Percentiles rank a stretch among this genome's conserved stretches.
These are phyloP conservation scores for Megatriorchis doriae DNA, from an alignment of 2,113 vertebrate species.

Conservation along the genomic window DNA sequence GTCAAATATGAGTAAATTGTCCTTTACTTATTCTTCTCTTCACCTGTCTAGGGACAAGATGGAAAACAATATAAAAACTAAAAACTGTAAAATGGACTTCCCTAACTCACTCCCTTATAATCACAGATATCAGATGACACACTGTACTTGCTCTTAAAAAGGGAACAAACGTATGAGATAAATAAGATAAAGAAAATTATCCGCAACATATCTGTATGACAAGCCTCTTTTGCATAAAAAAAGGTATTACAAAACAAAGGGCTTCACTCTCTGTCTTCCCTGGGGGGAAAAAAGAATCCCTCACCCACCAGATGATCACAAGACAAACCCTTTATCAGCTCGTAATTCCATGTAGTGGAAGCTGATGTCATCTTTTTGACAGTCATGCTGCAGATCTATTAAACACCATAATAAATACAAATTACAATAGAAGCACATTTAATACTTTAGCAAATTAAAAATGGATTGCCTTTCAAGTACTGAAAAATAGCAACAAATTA, in stretches of 20 bases:
- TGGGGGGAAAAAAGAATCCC: neutral
- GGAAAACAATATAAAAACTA: neutral
- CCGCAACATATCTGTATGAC: neutral
- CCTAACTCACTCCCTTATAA: neutral
- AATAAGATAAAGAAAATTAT: neutral
- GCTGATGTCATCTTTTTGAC: neutral
- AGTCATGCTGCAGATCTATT: neutral
- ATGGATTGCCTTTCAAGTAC: slow-evolving; percentile 2
- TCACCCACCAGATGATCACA: neutral
- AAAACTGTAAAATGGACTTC: neutral
- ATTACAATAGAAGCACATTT: slow-evolving; percentile 3
- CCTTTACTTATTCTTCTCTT: neutral
- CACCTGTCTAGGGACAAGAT: neutral
- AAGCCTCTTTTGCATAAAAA: neutral
- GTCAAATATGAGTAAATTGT: slow-evolving; percentile 35
- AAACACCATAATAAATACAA: slow-evolving; percentile 32
- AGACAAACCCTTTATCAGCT: neutral
- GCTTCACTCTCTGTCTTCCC: neutral
- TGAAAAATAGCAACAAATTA: slow-evolving; percentile 8
- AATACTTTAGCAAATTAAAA: slow-evolving; percentile 22
- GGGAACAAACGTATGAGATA: neutral
- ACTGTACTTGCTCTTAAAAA: neutral
- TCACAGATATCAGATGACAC: neutral
- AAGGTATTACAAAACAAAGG: neutral
- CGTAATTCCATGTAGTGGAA: neutral